Evolutionary conservation across 1,140 invertebrate species (phyloP).

Genomic region (Eueides isabella): DNA sequence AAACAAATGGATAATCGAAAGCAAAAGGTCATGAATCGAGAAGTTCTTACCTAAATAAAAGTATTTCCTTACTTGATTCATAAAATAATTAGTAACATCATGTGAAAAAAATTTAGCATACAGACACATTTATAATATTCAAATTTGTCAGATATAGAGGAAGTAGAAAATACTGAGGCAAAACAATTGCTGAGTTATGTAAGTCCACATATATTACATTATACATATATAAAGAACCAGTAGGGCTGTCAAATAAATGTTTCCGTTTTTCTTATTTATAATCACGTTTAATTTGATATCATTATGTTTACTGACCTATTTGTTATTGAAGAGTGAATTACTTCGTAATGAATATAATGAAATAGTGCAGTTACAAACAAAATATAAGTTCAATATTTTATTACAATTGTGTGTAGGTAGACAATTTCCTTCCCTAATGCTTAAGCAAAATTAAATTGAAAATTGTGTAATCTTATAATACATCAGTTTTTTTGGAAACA

Average conservation of each 20-base stretch:
- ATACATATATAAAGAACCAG: neutral
- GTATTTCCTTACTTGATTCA: neutral
- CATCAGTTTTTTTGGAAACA: neutral
- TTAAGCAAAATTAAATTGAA: no score
- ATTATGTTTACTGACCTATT: neutral
- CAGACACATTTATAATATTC: neutral
- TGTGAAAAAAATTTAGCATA: neutral
- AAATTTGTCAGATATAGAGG: slow-evolving; percentile 8
- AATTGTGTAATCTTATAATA: no score
- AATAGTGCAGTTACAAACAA: no score
- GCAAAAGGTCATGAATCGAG: neutral
- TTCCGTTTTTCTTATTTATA: neutral
- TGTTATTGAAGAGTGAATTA: neutral
- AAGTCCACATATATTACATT: slow-evolving; percentile 7
- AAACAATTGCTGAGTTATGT: slow-evolving; percentile 19
- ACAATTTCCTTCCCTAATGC: no score
- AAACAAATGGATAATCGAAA: slow-evolving; percentile 7
- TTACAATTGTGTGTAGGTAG: no score
- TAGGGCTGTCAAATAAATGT: neutral
- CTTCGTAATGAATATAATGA: neutral
- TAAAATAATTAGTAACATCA: neutral
- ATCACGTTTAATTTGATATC: neutral
- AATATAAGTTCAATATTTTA: no score
- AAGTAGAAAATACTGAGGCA: slow-evolving; percentile 12
- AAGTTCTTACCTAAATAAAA: neutral